Evolutionary conservation across 2,113 vertebrate genomes (phyloP), one percentile per base, ranked within the genome.

Genomic region (Forbesichthys papilliferus): DNA sequence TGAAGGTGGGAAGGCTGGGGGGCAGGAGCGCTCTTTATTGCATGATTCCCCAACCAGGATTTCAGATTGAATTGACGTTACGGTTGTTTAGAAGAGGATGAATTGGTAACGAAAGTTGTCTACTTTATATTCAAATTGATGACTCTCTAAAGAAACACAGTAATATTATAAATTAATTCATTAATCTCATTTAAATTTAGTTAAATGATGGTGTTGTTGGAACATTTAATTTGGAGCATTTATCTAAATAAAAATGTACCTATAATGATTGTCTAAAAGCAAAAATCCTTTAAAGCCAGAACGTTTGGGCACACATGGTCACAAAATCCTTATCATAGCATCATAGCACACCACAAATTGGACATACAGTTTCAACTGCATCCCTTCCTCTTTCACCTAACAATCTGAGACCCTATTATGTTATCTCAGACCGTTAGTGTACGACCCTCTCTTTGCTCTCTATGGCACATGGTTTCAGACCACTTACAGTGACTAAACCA

Each of bases 11-110:
- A 33, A 36, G 68, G 48, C 52, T 34, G 49, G 13, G 14, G 66
- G 53, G 59, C 80, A 20, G 65, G 48, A 61, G 67, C 3, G 36
- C 65, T 68, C 42, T 68, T 34, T 33, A 70, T 58, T 0, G n/a
- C 69, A 16, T 13, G 63, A 51, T n/a, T 69, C 56, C 53, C 67
- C 6, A 57, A 47, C 36, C 16, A 49, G 56, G 61, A 61, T 79
- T 77, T 60, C 13, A 42, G 46, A 8, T 3, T 2, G 2, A 48
- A 14, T 47, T 52, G n/a, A 52, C 3, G 56, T 58, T 65, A 61
- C 66, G 27, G 27, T 27, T 27, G 27, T 27, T 27, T 27, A 27
- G 2, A 27, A 27, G 27, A 27, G 27, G 27, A 27, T 27, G 27
- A 27, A 27, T 27, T 27, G 27, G 2, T 27, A 27, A 27, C 27